These are phyloP conservation scores for Drosophila kurseongensis DNA, from an alignment of 1,140 invertebrate species.

Conservation along the genomic window DNA sequence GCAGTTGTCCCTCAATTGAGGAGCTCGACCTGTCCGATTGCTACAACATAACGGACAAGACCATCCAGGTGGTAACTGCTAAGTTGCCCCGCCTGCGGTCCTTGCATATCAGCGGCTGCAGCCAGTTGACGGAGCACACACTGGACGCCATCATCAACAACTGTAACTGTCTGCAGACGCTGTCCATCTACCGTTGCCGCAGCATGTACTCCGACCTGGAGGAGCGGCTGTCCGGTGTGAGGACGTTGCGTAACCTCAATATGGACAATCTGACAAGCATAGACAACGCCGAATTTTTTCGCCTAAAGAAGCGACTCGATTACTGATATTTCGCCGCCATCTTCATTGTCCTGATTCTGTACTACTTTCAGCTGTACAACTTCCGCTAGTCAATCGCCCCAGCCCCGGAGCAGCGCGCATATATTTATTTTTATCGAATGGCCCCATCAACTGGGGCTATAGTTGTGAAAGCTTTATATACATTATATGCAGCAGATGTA, in stretches of 20 bases:
- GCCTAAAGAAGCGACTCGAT: conserved; percentile 78
- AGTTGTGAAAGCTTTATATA: conserved; percentile 38
- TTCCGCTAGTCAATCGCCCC: conserved; percentile 68
- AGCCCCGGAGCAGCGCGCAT: neutral
- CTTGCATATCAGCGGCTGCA: conserved; percentile 89
- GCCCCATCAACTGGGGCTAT: conserved; percentile 7
- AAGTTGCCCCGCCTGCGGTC: conserved; percentile 87
- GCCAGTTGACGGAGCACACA: conserved; percentile 88
- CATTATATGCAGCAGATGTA: conserved; percentile 6
- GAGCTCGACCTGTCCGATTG: conserved; percentile 88
- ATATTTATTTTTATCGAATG: conserved; percentile 13
- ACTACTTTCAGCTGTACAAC: conserved; percentile 83
- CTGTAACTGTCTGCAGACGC: conserved; percentile 85
- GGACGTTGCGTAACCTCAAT: conserved; percentile 84
- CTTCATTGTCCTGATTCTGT: conserved; percentile 75
- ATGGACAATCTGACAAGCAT: conserved; percentile 78
- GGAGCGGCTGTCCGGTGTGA: conserved; percentile 84
- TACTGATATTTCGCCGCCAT: conserved; percentile 84
- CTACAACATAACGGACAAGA: conserved; percentile 88
- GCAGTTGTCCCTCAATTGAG: conserved; percentile 89
- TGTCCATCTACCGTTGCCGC: conserved; percentile 76
- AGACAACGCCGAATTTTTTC: conserved; percentile 77
- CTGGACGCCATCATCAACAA: conserved; percentile 86
- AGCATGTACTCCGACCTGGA: conserved; percentile 85
- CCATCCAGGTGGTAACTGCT: conserved; percentile 86